phyloP scores from a whole-genome alignment of 2,797 vertebrate genomes.

The Prionace glauca region DNA sequence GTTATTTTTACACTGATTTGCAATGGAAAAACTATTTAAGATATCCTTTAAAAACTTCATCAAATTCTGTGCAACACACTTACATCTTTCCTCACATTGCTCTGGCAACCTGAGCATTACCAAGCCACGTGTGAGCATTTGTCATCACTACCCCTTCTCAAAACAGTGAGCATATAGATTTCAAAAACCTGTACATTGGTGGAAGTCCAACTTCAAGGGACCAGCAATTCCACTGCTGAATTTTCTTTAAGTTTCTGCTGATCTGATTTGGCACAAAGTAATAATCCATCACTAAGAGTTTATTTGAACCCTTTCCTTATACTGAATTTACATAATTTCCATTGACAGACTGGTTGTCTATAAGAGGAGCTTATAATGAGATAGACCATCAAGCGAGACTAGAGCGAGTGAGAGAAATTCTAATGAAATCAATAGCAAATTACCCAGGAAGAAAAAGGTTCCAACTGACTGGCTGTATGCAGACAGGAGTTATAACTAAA shows the following conservation, averaged over 20 bases:
- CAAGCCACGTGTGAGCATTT: neutral
- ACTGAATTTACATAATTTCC: neutral
- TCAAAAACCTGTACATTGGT: neutral
- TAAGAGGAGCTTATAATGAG: neutral
- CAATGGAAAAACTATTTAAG: neutral
- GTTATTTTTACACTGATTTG: neutral
- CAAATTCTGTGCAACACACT: neutral
- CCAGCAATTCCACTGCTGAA: neutral
- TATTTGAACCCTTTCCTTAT: neutral
- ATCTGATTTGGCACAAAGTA: neutral
- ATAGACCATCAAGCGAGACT: neutral
- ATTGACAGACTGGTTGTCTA: neutral
- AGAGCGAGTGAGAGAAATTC: neutral
- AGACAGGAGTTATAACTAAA: neutral
- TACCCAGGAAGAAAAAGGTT: neutral
- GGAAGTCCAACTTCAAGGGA: neutral
- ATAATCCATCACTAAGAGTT: neutral
- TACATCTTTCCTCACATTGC: neutral
- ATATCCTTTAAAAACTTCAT: neutral
- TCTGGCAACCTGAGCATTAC: neutral
- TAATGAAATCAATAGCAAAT: neutral
- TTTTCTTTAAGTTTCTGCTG: too few species aligned
- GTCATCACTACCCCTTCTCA: conserved; percentile 5
- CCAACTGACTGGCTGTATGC: neutral
- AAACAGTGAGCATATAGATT: neutral